These are phyloP conservation scores for Scelioninae gen. 1 DNA, from an alignment of 2,888 invertebrate genomes.

Conservation along the genomic window DNA sequence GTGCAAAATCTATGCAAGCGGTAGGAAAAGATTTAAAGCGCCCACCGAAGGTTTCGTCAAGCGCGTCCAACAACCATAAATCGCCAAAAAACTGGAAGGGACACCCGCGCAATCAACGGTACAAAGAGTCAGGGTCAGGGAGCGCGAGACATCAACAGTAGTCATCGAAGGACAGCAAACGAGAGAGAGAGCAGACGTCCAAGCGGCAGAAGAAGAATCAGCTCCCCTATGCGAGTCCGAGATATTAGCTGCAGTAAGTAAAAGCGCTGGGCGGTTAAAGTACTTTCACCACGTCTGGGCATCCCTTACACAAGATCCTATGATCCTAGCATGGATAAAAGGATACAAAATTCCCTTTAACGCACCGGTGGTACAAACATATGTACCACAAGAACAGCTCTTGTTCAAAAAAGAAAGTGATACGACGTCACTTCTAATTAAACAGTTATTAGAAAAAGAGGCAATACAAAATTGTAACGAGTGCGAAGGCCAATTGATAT, in stretches of 20 bases:
- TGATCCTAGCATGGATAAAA: constrained; percentile 46
- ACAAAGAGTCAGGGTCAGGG: no score
- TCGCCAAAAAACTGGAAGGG: no score
- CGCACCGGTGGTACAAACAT: neutral
- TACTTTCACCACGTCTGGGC: constrained; percentile 3
- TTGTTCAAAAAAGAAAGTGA: neutral
- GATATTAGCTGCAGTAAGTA: constrained; percentile 3
- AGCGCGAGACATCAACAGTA: no score
- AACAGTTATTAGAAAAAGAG: constrained; percentile 23
- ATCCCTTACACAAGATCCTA: constrained; percentile 38
- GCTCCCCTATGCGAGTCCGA: no score
- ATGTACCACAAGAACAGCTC: neutral
- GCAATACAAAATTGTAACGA: constrained; percentile 27
- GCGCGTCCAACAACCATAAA: no score
- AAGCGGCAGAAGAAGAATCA: no score
- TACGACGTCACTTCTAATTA: constrained; percentile 9
- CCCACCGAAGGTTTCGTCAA: neutral
- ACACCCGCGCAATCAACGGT: no score
- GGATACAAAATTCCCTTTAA: constrained; percentile 52
- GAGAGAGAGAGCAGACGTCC: no score
- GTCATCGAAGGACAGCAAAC: no score
- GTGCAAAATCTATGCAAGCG: constrained; percentile 42
- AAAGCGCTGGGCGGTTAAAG: neutral
- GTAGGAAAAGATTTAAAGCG: constrained; percentile 42
- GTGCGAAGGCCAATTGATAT: constrained; percentile 56